A percentile compares a stretch with the other conserved stretches of the same genome.
Evolutionary conservation across 2,113 vertebrate genomes (phyloP).

Genomic region (Dicerorhinus sumatrensis): DNA sequence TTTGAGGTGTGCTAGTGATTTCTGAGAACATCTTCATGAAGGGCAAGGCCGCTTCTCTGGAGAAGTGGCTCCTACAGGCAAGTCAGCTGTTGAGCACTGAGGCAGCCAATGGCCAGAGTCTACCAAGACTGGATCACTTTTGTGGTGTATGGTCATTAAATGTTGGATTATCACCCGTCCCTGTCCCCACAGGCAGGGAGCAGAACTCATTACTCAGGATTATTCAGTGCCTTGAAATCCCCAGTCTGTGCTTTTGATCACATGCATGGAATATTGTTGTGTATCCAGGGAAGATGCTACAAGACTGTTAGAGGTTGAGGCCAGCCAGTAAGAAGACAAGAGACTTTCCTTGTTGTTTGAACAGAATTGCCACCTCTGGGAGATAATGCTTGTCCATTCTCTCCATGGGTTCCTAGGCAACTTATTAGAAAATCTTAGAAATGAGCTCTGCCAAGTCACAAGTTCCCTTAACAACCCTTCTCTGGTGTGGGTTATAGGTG

Average conservation of each 20-base stretch:
- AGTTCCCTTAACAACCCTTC: not conserved
- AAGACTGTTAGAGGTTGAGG: not conserved
- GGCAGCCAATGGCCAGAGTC: not conserved
- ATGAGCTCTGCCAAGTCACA: not conserved
- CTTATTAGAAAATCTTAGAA: not conserved
- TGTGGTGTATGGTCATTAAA: rapidly evolving
- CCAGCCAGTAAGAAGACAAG: not conserved
- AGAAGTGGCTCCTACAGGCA: not conserved
- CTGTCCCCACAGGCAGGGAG: rapidly evolving
- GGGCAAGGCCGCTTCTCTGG: not conserved
- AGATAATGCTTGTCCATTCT: not conserved
- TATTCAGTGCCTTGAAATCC: not conserved
- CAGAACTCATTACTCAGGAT: not conserved
- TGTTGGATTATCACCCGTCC: rapidly evolving
- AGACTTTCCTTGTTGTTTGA: not conserved
- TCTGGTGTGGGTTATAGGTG: conserved; percentile 87
- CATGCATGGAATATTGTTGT: not conserved
- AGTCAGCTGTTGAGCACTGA: not conserved
- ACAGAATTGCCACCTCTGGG: not conserved
- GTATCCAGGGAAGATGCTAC: not conserved
- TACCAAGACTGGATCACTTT: not conserved
- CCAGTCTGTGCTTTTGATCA: not conserved
- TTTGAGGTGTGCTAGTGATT: not conserved
- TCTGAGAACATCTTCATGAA: not conserved
- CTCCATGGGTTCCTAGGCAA: rapidly evolving